A percentile compares a stretch with the other conserved stretches of the same genome.
These are phyloP conservation scores for Thysanoteuthis rhombus DNA, from an alignment of 2,888 invertebrate genomes.

Conservation along the genomic window DNA sequence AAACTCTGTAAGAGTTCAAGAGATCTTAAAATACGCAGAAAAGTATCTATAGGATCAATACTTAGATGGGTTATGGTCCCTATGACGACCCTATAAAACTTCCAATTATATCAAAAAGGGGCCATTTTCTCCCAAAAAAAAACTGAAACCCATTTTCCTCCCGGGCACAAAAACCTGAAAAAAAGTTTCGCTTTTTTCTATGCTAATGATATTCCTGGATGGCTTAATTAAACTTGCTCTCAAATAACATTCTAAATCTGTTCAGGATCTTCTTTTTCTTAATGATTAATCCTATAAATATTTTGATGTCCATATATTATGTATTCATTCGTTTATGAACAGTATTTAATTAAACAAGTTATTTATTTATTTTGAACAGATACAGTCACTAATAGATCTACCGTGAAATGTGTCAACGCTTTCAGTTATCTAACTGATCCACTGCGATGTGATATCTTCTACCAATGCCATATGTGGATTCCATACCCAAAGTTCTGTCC, in stretches of 20 bases:
- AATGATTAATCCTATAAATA: neutral
- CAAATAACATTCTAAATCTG: neutral
- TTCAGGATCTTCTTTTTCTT: neutral
- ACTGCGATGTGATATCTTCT: conserved; percentile 38
- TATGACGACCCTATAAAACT: too few species aligned
- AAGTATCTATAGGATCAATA: too few species aligned
- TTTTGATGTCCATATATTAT: neutral
- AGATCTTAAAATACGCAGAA: too few species aligned
- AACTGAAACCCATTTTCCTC: too few species aligned
- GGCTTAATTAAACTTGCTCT: neutral
- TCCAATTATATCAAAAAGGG: too few species aligned
- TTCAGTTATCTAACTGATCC: conserved; percentile 40
- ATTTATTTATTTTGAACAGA: neutral
- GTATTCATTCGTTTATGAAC: neutral
- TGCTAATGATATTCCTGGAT: too few species aligned
- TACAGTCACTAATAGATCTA: neutral
- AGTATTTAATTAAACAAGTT: neutral
- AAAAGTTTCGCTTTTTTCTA: too few species aligned
- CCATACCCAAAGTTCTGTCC: conserved; percentile 36
- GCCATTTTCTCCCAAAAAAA: too few species aligned
- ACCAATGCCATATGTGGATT: conserved; percentile 38
- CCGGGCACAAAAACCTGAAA: too few species aligned
- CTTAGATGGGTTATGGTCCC: too few species aligned
- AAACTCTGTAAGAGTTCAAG: too few species aligned
- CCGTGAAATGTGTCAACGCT: conserved; percentile 32